Base-by-base conservation (phyloP, 2,888 invertebrate species). In the Melanostoma scalare region DNA sequence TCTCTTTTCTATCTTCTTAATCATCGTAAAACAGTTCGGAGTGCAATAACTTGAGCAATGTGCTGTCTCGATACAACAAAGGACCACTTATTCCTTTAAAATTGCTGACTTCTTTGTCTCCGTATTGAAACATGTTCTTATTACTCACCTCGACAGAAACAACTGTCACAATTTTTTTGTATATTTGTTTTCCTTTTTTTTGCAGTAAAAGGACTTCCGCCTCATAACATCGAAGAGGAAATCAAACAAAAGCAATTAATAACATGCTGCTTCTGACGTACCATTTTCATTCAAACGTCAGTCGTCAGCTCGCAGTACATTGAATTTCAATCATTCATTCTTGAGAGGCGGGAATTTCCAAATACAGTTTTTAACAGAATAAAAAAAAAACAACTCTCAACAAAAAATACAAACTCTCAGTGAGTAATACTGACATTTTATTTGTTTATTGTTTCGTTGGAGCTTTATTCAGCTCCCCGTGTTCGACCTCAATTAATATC, bases 401-500 rank as follows among this genome's bases (percentile, higher is more conserved):
- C 36, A 48, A 55, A 8, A 9, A 46, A 44, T 8, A 31, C 9
- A 8, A 67, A 46, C 30, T 1, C n/a, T 10, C 38, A 40, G 69
- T 82, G 81, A 77, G 38, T 77, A 82, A 77, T 40, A n/a, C n/a
- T 42, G 20, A 2, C 10, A 9, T 20, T 55, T 40, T n/a, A 42
- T 56, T 20, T 5, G 5, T 8, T 53, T 58, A 46, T 55, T 63
- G 35, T 58, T 46, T 60, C 30, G 10, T 40, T 44, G 40, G 33
- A 35, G 36, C 10, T 44, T 31, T 60, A 38, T 55, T 42, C 52
- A 9, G 31, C 30, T 36, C 9, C 44, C 58, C 72, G 31, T 65
- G 65, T 60, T 61, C 78, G 73, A 6, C 78, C 78, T 74, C 36
- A 74, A 79, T 79, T 63, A 46, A 46, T 58, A 74, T 71, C 74